phyloP scores from a whole-genome alignment of 2,113 vertebrate genomes.

The Ancistrus triradiatus region DNA sequence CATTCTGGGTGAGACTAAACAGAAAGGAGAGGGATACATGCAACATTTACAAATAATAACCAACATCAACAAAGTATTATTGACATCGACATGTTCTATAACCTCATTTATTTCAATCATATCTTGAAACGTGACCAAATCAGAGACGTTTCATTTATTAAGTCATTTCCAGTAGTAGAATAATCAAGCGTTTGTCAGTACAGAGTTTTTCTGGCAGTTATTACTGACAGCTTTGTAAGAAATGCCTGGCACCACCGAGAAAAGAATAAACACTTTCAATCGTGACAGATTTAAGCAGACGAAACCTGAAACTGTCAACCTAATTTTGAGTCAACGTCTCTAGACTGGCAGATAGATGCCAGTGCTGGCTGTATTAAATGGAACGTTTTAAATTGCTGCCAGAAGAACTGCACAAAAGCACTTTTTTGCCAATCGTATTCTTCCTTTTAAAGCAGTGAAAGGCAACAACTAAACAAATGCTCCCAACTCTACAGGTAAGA shows the following conservation, averaged over 20 bases:
- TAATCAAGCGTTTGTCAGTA: constrained; percentile 6
- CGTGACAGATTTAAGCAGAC: not conserved
- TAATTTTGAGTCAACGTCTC: not conserved
- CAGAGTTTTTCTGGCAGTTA: not conserved
- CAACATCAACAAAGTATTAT: no score
- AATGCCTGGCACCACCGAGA: not conserved
- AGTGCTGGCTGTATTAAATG: not conserved
- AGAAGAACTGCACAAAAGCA: not conserved
- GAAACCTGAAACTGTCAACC: constrained; percentile 7
- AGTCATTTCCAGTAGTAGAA: not conserved
- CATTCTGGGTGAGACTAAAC: no score
- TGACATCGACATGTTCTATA: not conserved
- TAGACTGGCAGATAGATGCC: not conserved
- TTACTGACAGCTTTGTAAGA: constrained; percentile 12
- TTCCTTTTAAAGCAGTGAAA: not conserved
- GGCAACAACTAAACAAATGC: no score
- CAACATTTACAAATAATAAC: not conserved
- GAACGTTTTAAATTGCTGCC: no score
- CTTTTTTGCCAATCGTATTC: not conserved
- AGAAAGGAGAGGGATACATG: no score
- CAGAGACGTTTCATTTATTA: not conserved
- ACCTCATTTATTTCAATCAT: no score
- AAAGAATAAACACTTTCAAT: constrained; percentile 8
- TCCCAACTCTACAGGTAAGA: no score
- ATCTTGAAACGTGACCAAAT: not conserved